Conservation (phyloP, 2,113 vertebrate species). For the Cinclus mexicanus region DNA sequence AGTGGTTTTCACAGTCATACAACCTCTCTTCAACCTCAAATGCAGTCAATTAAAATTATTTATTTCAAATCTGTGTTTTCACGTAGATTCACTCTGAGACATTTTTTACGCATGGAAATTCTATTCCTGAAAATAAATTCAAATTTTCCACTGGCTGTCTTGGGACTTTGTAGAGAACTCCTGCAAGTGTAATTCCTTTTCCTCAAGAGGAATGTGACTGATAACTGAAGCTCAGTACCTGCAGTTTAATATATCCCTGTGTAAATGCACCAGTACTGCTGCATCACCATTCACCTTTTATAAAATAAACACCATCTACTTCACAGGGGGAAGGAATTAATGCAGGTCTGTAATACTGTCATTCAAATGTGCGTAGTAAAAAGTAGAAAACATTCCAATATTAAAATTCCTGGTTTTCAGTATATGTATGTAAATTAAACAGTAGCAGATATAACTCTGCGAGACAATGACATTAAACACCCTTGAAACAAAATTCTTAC, state of each 20-base stretch:
- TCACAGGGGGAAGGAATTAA: neutral
- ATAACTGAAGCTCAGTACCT: neutral
- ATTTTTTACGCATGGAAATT: neutral
- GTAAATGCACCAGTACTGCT: neutral
- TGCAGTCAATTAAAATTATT: neutral
- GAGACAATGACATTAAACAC: neutral
- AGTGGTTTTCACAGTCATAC: neutral
- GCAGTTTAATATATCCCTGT: neutral
- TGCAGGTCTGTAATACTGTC: neutral
- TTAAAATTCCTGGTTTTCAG: neutral
- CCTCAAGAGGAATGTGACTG: neutral
- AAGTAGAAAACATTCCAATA: neutral
- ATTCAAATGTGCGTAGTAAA: neutral
- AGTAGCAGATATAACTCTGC: neutral
- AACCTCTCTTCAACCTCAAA: neutral
- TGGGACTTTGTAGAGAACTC: neutral
- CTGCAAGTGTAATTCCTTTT: neutral
- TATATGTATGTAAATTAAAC: neutral
- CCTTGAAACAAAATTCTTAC: slow-evolving; percentile 4
- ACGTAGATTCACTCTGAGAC: neutral
- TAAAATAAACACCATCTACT: neutral
- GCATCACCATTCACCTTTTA: neutral
- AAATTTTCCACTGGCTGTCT: neutral
- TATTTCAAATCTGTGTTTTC: neutral
- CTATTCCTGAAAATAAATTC: neutral